Percentiles rank a stretch among this genome's conserved stretches.
Evolutionary conservation across 2,113 vertebrate genomes (phyloP).

Genomic region (Panthera tigris): DNA sequence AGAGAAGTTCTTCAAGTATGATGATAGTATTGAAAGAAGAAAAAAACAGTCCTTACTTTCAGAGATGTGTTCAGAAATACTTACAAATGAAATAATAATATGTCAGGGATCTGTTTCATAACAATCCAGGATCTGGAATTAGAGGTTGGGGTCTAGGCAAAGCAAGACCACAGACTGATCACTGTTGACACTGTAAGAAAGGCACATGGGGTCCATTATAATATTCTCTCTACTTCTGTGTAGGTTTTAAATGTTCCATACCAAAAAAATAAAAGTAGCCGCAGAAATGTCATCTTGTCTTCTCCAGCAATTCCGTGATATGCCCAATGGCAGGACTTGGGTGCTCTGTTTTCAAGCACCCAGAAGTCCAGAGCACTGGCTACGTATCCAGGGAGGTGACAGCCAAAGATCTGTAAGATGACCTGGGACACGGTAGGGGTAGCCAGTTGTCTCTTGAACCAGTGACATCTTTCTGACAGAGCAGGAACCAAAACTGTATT

Average conservation of each 20-base stretch:
- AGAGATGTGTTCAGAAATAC: neutral
- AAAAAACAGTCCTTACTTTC: neutral
- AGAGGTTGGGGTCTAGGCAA: neutral
- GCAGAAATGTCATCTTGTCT: neutral
- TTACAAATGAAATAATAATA: neutral
- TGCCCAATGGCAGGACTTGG: neutral
- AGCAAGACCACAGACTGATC: neutral
- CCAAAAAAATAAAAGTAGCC: neutral
- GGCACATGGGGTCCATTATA: neutral
- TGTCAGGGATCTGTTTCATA: neutral
- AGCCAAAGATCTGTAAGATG: neutral
- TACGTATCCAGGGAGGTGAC: fast-evolving
- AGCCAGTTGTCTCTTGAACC: neutral
- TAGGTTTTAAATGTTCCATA: neutral
- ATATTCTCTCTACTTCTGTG: neutral
- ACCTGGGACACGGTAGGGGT: neutral
- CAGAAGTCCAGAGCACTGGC: fast-evolving
- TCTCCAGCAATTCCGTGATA: neutral
- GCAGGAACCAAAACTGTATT: neutral
- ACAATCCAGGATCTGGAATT: neutral
- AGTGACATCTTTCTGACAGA: neutral
- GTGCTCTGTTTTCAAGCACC: fast-evolving
- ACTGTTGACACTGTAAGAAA: neutral
- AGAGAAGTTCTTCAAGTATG: neutral
- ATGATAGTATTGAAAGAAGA: neutral